A percentile compares a stretch with the other conserved stretches of the same genome.
These are phyloP conservation scores for Burhinus oedicnemus DNA, from an alignment of 2,113 vertebrate genomes.

Conservation along the genomic window DNA sequence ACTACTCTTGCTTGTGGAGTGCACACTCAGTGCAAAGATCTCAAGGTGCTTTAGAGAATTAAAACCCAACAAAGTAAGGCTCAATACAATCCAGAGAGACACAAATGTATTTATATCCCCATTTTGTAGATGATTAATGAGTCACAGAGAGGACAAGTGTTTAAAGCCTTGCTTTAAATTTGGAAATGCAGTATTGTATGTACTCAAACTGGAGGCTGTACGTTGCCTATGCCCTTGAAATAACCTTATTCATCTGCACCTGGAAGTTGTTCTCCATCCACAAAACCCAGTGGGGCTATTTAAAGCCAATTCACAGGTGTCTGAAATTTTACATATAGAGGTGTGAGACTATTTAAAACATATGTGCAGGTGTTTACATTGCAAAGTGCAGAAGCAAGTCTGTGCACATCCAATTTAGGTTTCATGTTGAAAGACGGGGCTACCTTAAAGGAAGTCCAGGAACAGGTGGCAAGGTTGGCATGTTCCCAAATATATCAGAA, in stretches of 20 bases:
- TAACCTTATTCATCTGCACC: slow-evolving; percentile 49
- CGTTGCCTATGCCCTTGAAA: slow-evolving; percentile 31
- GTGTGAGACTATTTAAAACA: slow-evolving; percentile 66
- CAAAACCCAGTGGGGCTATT: slow-evolving; percentile 51
- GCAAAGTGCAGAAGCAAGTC: slow-evolving; percentile 31
- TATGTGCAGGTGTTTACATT: slow-evolving; percentile 58
- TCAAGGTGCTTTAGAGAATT: not conserved
- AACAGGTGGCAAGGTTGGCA: slow-evolving; percentile 42
- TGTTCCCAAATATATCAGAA: not conserved
- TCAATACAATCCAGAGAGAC: not conserved
- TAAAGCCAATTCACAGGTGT: slow-evolving; percentile 57
- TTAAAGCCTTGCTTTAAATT: not conserved
- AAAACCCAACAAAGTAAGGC: not conserved
- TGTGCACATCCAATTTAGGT: slow-evolving; percentile 25
- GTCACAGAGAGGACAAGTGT: not conserved
- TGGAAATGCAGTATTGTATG: not conserved
- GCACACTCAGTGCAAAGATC: not conserved
- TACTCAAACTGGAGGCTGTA: not conserved
- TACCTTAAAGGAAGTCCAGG: slow-evolving; percentile 55
- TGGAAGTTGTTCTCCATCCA: slow-evolving; percentile 56
- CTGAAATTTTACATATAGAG: slow-evolving; percentile 62
- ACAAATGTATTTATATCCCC: not conserved
- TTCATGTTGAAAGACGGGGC: slow-evolving; percentile 1
- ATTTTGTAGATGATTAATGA: not conserved
- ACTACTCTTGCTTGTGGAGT: not conserved